A percentile compares a stretch with the other conserved stretches of the same genome.
phyloP scores from a whole-genome alignment of 2,113 vertebrate genomes.

The Pterocles orientalis region DNA sequence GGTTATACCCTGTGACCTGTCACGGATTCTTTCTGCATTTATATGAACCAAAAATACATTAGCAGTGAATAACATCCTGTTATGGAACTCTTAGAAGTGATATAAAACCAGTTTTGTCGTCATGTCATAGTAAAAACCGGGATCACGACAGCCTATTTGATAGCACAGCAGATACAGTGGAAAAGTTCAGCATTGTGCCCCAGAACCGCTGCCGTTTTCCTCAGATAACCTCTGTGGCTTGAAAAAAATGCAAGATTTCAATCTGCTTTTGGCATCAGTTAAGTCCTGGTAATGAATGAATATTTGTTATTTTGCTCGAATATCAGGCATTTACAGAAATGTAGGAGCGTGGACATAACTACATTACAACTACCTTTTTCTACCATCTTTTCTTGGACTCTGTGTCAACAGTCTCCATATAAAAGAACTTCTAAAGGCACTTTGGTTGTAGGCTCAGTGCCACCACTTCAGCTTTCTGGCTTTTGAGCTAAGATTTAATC shows the following conservation, averaged over 20 bases:
- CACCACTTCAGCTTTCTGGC: background rate
- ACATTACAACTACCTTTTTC: background rate
- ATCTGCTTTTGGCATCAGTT: background rate
- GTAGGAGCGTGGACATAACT: background rate
- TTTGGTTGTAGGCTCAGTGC: background rate
- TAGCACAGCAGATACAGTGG: background rate
- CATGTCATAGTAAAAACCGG: background rate
- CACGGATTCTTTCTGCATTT: conserved; percentile 21
- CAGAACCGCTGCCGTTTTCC: conserved; percentile 21
- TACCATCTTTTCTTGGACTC: background rate
- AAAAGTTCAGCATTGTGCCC: conserved; percentile 14
- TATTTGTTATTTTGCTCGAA: background rate
- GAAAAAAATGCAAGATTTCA: background rate
- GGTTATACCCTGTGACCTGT: background rate
- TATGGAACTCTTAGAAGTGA: conserved; percentile 8
- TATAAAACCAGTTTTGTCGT: conserved; percentile 8
- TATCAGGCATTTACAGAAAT: background rate
- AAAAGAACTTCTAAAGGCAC: background rate
- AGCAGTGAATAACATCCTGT: conserved; percentile 31
- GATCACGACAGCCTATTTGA: background rate
- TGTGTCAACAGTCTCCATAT: background rate
- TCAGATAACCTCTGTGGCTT: background rate
- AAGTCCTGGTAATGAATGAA: background rate
- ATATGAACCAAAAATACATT: conserved; percentile 30
- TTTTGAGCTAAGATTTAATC: conserved; percentile 25